A percentile compares a stretch with the other conserved stretches of the same genome.
These are phyloP conservation scores for Oryctolagus cuniculus DNA, from an alignment of 2,113 vertebrate species.

Conservation along the genomic window mOryCun1.1 NC_091442.1:66014001-66014500, in stretches of 20 bases:
- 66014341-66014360: background rate
- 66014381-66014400: background rate
- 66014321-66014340: background rate
- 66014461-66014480: background rate
- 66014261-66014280: background rate
- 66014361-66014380: background rate
- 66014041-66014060: background rate
- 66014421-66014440: background rate
- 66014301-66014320: background rate
- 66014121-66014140: background rate
- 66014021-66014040: background rate
- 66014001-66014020: background rate
- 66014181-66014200: background rate
- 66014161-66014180: background rate
- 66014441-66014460: too few species aligned
- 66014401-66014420: too few species aligned
- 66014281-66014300: background rate
- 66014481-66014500: background rate
- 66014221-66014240: background rate
- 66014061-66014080: background rate
- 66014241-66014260: background rate
- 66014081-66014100: background rate
- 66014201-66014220: background rate
- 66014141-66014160: background rate
- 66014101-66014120: background rate